Evolutionary conservation across 2,888 invertebrate species (phyloP), one percentile per base, ranked within the genome.

Genomic region (Amphipoea lucens): DNA sequence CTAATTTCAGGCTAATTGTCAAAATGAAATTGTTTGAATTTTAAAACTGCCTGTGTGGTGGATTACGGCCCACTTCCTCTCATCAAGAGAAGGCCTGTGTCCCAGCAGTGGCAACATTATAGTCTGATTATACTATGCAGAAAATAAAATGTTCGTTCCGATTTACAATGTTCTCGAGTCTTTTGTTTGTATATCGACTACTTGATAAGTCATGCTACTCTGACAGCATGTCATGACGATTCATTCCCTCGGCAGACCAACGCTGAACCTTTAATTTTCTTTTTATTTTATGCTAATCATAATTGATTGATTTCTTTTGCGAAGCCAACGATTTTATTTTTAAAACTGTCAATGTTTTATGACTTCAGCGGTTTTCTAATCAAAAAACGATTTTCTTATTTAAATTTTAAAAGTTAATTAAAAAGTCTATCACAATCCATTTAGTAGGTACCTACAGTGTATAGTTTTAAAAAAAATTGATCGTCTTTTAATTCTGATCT

Each of bases 231-330:
- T 23, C 9, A 80, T n/a, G 54, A 63, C 14, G 23, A 45, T 63
- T 40, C 57, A n/a, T 54, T 14, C 29, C 36, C 40, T 57, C 11
- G 4, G 66, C 36, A n/a, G 45, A 57, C 11, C 40, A n/a, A 62
- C 51, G 11, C 71, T 74, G 51, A 66, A 23, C 45, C 60, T 74
- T 74, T 29, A 45, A 23, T 57, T 4, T 66, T 40, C 14, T 14
- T 40, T 62, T 36, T 40, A 48, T 68, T 63, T 45, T 11, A 67
- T 81, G 62, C 72, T 29, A 51, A 72, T 74, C 45, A 12, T 74
- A 77, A 84, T 77, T 66, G 71, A 77, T 85, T 66, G 36, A 29
- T 6, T 51, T 85, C 11, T 75, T 77, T 73, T 36, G 40, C 45
- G 42, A 74, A 76, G 51, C 51, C 17, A 51, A 66, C n/a, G 60